Base-by-base conservation (phyloP, 2,888 invertebrate genomes). In the Xylophagus ater region DNA sequence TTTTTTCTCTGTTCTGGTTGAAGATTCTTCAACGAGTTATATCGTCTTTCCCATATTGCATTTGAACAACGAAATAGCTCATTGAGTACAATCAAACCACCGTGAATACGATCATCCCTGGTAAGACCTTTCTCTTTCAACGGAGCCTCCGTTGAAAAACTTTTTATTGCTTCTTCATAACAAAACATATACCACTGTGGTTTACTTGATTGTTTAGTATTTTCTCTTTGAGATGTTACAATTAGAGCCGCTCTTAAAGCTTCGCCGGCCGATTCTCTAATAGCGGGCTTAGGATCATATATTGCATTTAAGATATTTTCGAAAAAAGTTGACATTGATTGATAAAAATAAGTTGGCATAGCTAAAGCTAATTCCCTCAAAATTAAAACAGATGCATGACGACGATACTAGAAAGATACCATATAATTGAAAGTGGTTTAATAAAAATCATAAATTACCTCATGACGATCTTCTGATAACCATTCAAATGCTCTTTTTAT, bases 321-420 rank as follows among this genome's bases (percentile, higher is more conserved):
- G 60, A 96, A 94, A 62, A 92, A 92, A 13, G 83, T 82, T 12
- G 87, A 84, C 2, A 90, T 87, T 68, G 89, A 89, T 60, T 90
- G 90, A 58, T 88, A 97, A 63, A 98, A 98, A 60, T 94, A 93
- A 7, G 96, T 96, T 0, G 96, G 96, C 71, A 94, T 89, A 8
- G 88, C 88, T 21, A 89, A 79, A 3, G 97, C 97, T 33, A 98
- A 67, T 67, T 98, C 97, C 53, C 89, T 80, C 9, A 96, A 66
- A 12, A 97, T 80, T 33, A 97, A 69, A 3, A 94, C 92, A 9
- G 93, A 93, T 9, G 92, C 90, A 62, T 89, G 88, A 34, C 92
- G 73, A 58, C 89, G 82, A 3, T 87, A 84, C 70, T 71, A 46
- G 20, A 60, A 53, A 21, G 41, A 34, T 13, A 13, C 10, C 5